phyloP scores from a whole-genome alignment of 2,797 vertebrate genomes.

The Pempheris klunzingeri region DNA sequence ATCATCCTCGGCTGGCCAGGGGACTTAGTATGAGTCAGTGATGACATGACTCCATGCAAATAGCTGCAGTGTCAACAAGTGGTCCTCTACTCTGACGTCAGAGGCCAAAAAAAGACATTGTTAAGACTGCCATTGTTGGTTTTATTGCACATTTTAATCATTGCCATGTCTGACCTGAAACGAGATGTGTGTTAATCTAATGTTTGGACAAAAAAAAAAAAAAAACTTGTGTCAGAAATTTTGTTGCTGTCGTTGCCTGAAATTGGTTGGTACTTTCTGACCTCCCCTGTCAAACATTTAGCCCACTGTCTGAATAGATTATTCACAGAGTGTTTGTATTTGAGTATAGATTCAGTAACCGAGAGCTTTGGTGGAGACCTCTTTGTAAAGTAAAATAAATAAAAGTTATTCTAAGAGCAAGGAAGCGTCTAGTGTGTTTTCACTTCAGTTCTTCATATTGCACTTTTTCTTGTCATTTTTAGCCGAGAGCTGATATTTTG shows the following conservation, averaged over 20 bases:
- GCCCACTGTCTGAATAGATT: conserved; percentile 58
- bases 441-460: not conserved
- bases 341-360: conserved; percentile 71
- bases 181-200: conserved; percentile 40
- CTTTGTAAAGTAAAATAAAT: conserved; percentile 83
- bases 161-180: conserved; percentile 60
- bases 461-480: not conserved
- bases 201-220: conserved; percentile 46
- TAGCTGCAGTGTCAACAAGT: conserved; percentile 54
- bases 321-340: conserved; percentile 78
- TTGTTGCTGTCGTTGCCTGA: conserved; percentile 59
- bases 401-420: conserved; percentile 82
- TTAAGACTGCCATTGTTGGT: conserved; percentile 61
- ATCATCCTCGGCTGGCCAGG: conserved; percentile 63
- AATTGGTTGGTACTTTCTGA: conserved; percentile 49
- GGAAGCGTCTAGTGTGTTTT: not conserved
- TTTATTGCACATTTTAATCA: conserved; percentile 67
- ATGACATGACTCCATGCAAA: conserved; percentile 63
- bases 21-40: conserved; percentile 61
- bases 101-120: conserved; percentile 48
- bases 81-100: conserved; percentile 34
- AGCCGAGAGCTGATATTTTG: not conserved
- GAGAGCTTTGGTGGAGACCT: conserved; percentile 71
- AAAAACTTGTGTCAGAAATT: conserved; percentile 33
- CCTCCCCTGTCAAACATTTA: conserved; percentile 63